Conservation (phyloP, 1,140 invertebrate species). For the Lamellibrachia luymesi region DNA sequence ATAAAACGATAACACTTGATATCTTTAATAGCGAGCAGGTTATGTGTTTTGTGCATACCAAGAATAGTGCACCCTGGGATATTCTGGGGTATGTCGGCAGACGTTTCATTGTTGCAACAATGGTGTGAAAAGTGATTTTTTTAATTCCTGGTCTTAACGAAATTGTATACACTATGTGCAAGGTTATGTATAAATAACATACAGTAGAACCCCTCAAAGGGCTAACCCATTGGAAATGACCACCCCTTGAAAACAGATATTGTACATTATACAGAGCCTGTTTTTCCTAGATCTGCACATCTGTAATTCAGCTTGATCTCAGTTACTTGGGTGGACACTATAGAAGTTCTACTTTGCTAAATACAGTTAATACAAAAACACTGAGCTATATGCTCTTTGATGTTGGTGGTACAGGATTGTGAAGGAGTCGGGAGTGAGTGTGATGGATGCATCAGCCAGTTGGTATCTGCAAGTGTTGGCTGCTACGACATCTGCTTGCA, state of each 20-base stretch:
- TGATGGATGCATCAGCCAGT: slow-evolving; percentile 50
- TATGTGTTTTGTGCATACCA: not conserved
- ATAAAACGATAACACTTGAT: too few species aligned
- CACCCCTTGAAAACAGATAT: too few species aligned
- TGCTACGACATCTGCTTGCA: slow-evolving; percentile 30
- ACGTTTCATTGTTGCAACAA: not conserved
- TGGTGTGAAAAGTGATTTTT: too few species aligned
- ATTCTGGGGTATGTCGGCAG: not conserved
- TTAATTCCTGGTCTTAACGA: not conserved
- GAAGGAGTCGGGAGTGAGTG: slow-evolving; percentile 47
- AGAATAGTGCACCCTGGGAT: not conserved
- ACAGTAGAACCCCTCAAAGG: too few species aligned
- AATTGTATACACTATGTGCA: not conserved
- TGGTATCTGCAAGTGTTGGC: slow-evolving; percentile 49
- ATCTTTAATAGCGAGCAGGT: not conserved
- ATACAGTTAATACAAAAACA: not conserved
- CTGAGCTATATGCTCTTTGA: not conserved
- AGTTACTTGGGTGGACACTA: too few species aligned
- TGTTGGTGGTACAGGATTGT: slow-evolving; percentile 39
- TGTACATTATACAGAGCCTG: too few species aligned
- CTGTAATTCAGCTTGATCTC: too few species aligned
- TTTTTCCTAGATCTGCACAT: too few species aligned
- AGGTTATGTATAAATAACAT: not conserved
- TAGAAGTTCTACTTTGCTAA: not conserved
- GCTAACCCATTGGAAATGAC: too few species aligned